Evolutionary conservation across 2,797 vertebrate genomes (phyloP).

Genomic region (Peromyscus nudipes): DNA sequence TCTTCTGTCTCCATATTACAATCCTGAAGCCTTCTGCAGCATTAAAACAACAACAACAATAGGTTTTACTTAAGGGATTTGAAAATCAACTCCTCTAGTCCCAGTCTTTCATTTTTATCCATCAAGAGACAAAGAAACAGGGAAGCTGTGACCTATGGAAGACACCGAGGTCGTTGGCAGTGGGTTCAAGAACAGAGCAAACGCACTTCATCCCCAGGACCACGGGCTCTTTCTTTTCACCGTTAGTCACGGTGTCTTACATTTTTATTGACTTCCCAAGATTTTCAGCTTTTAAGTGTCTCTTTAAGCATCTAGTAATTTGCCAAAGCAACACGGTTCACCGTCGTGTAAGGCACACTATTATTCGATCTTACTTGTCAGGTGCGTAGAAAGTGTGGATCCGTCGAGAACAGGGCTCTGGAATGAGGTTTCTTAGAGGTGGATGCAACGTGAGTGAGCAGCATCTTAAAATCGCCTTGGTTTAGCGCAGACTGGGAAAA

Average conservation of each 20-base stretch:
- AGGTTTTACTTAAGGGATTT: slow-evolving; percentile 23
- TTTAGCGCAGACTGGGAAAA: slow-evolving; percentile 62
- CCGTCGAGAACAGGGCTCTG: background rate
- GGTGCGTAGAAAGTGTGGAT: background rate
- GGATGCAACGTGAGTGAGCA: background rate
- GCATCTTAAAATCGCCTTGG: background rate
- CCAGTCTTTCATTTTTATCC: background rate
- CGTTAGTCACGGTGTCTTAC: background rate
- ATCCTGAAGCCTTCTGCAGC: slow-evolving; percentile 13
- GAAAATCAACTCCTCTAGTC: background rate
- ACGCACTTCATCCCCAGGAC: background rate
- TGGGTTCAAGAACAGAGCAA: background rate
- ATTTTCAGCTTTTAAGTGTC: background rate
- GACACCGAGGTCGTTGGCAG: background rate
- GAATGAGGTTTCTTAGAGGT: background rate
- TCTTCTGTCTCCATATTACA: background rate
- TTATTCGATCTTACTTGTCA: background rate
- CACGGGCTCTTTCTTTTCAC: background rate
- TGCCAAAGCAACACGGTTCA: background rate
- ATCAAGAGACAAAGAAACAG: background rate
- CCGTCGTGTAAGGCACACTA: background rate
- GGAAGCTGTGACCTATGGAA: background rate
- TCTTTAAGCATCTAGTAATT: slow-evolving; percentile 40
- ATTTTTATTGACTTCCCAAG: slow-evolving; percentile 18
- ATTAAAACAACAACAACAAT: background rate